Evolutionary conservation across 2,888 invertebrate species (phyloP).

Genomic region (Lamellibrachia columna): DNA sequence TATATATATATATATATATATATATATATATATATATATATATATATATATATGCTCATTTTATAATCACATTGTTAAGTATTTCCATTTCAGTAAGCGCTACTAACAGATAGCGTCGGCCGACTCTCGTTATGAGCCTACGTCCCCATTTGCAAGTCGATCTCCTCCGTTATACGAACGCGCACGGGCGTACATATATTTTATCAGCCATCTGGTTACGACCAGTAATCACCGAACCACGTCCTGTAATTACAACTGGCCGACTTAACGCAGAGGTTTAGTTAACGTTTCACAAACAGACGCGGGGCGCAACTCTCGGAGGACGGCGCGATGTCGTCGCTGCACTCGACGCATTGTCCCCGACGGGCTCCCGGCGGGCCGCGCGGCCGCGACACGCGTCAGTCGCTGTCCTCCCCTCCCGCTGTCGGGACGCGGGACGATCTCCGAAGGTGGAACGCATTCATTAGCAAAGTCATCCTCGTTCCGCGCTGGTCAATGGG

Average conservation of each 20-base stretch:
- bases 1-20: too few relatives aligned
- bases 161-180: background rate
- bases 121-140: background rate
- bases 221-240: background rate
- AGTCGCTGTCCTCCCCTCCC: background rate
- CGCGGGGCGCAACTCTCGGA: background rate
- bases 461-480: background rate
- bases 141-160: background rate
- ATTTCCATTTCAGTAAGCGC: too few relatives aligned
- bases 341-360: background rate
- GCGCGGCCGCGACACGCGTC: background rate
- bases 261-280: background rate
- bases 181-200: background rate
- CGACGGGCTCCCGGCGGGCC: background rate
- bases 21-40: too few relatives aligned
- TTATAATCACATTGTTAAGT: too few relatives aligned
- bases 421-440: background rate
- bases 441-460: background rate
- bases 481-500: background rate
- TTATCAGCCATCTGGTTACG: background rate
- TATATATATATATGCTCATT: too few relatives aligned
- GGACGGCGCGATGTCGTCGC: background rate
- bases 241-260: background rate
- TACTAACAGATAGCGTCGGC: background rate
- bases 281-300: background rate